Percentiles rank a stretch among this genome's conserved stretches.
Conservation (phyloP, 2,888 invertebrate species). For the Eulithis prunata region DNA sequence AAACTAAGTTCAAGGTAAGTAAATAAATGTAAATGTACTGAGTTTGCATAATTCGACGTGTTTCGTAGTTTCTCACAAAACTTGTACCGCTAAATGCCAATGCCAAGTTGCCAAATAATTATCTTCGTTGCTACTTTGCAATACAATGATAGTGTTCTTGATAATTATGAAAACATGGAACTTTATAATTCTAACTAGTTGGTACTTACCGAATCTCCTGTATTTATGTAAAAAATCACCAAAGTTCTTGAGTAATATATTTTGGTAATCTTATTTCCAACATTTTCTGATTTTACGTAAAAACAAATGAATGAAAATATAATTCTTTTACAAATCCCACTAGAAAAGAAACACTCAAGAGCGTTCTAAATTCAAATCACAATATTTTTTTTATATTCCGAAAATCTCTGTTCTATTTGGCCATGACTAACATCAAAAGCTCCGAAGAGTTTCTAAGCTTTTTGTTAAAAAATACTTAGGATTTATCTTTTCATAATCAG, state of each 20-base stretch:
- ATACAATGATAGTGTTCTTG: neutral
- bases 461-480: too few relatives aligned
- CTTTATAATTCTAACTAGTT: neutral
- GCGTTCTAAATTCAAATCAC: constrained; percentile 13
- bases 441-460: too few relatives aligned
- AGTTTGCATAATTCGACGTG: constrained; percentile 22
- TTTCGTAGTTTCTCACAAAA: constrained; percentile 20
- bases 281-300: neutral
- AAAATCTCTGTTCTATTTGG: too few relatives aligned
- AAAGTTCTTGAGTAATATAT: too few relatives aligned
- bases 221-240: neutral
- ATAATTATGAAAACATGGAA: neutral
- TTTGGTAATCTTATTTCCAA: neutral
- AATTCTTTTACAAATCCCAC: too few relatives aligned
- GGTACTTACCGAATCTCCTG: neutral
- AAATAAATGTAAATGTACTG: constrained; percentile 19
- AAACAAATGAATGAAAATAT: neutral
- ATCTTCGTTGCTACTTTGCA: neutral
- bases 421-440: too few relatives aligned
- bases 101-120: constrained; percentile 35
- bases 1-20: constrained; percentile 24
- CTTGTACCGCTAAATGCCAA: constrained; percentile 34
- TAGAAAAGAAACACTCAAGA: neutral
- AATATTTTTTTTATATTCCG: neutral
- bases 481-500: too few relatives aligned